Percentiles rank a stretch among this genome's conserved stretches.
phyloP scores from a whole-genome alignment of 2,888 invertebrate genomes.

The Molorchus minor region DNA sequence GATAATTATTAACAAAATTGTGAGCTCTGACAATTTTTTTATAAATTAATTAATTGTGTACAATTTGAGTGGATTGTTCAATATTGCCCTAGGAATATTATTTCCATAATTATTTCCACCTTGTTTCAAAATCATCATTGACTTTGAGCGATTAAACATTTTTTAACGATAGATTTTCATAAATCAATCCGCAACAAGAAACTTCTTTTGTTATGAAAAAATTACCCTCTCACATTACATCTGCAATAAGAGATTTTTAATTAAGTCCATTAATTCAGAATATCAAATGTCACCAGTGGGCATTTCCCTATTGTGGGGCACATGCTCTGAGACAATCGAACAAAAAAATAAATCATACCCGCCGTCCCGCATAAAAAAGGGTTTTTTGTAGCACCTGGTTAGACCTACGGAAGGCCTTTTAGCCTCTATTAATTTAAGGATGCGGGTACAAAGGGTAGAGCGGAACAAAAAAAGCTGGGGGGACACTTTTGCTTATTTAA shows the following conservation, averaged over 20 bases:
- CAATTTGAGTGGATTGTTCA: too few species aligned
- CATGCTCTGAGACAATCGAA: conserved; percentile 26
- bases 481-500: conserved; percentile 50
- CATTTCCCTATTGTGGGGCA: conserved; percentile 27
- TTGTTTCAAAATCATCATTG: too few species aligned
- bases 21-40: too few species aligned
- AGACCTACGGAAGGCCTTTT: conserved; percentile 34
- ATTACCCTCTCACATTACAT: neutral
- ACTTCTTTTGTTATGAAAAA: too few species aligned
- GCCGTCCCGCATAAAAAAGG: conserved; percentile 56
- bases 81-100: too few species aligned
- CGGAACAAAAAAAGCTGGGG: conserved; percentile 31
- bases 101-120: too few species aligned
- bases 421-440: conserved; percentile 56
- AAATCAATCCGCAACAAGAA: too few species aligned
- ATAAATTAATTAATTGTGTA: too few species aligned
- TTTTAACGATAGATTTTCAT: too few species aligned
- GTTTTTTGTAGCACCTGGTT: conserved; percentile 60
- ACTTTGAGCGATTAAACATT: too few species aligned
- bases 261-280: conserved; percentile 20
- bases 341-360: conserved; percentile 58
- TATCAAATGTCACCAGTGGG: conserved; percentile 23
- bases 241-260: conserved; percentile 1
- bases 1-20: too few species aligned
- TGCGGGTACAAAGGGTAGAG: conserved; percentile 58